Evolutionary conservation across 2,888 invertebrate genomes (phyloP).

Genomic region (Caenorhabditis sp.): DNA sequence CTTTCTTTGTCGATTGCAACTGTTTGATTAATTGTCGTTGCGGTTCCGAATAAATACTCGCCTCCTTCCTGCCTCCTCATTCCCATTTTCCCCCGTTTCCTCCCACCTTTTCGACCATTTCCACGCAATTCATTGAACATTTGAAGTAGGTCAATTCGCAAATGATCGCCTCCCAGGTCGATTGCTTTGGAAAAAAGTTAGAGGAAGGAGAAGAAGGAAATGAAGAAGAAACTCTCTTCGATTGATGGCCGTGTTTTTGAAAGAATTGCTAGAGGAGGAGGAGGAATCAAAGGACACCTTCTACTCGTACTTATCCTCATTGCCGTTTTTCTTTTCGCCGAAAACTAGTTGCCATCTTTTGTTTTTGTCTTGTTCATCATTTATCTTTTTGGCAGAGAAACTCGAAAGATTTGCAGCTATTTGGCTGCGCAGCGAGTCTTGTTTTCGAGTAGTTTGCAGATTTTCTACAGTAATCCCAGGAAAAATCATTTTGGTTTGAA

Average conservation of each 20-base stretch:
- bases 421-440: not conserved
- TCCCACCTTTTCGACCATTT: slow-evolving; percentile 1
- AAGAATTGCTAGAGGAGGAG: too few relatives aligned
- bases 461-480: too few relatives aligned
- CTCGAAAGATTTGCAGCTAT: not conserved
- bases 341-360: slow-evolving; percentile 27
- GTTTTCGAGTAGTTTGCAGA: too few relatives aligned
- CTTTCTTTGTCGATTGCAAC: slow-evolving; percentile 5
- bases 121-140: slow-evolving; percentile 45
- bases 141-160: slow-evolving; percentile 56
- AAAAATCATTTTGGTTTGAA: too few relatives aligned
- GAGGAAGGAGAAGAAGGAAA: slow-evolving; percentile 5
- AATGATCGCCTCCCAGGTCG: slow-evolving; percentile 43
- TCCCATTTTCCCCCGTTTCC: too few relatives aligned
- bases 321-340: slow-evolving; percentile 23
- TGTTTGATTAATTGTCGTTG: slow-evolving; percentile 52
- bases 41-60: slow-evolving; percentile 56
- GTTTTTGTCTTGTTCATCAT: slow-evolving; percentile 12
- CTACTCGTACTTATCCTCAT: slow-evolving; percentile 29
- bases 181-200: slow-evolving; percentile 23
- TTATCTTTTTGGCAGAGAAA: slow-evolving; percentile 1
- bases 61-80: not conserved
- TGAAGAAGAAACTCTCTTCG: slow-evolving; percentile 38
- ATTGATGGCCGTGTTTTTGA: slow-evolving; percentile 59
- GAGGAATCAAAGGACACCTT: slow-evolving; percentile 33